Evolutionary conservation across 2,888 invertebrate species (phyloP).

Genomic region (Amiota communis): DNA sequence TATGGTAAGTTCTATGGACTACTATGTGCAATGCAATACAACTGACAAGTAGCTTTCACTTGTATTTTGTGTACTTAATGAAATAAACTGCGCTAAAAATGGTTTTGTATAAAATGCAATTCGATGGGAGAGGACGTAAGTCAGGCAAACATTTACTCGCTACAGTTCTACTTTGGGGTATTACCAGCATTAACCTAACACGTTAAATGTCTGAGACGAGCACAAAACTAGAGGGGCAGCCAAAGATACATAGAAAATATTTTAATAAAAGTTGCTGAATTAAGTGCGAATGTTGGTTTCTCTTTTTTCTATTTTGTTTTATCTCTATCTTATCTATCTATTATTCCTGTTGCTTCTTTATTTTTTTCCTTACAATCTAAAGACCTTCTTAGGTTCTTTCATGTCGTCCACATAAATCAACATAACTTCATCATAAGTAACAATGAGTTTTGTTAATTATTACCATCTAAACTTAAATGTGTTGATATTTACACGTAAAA

Average conservation of each 20-base stretch:
- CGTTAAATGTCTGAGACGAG: no score
- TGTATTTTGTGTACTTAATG: constrained; percentile 56
- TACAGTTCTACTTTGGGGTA: no score
- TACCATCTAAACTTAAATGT: constrained; percentile 51
- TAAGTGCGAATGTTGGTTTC: constrained; percentile 49
- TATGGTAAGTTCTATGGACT: no score
- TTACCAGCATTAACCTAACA: no score
- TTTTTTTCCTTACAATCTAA: background rate
- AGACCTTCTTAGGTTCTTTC: background rate
- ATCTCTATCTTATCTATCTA: constrained; percentile 3
- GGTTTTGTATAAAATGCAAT: constrained; percentile 15
- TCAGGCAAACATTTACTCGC: no score
- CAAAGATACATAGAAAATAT: constrained; percentile 32
- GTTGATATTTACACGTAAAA: background rate
- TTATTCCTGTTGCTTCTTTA: constrained; percentile 4
- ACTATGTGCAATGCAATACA: background rate
- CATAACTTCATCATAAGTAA: constrained; percentile 20
- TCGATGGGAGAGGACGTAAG: no score
- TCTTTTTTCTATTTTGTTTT: constrained; percentile 1
- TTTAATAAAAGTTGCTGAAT: constrained; percentile 59
- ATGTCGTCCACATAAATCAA: constrained; percentile 27
- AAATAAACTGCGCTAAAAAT: constrained; percentile 49
- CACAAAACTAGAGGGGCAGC: no score
- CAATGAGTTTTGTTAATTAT: constrained; percentile 19
- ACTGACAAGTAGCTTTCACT: constrained; percentile 19